Evolutionary conservation across 30 jellyfish, hydroid and myxozoan species (phyloP).

Genomic region (Clytia hemisphaerica): DNA sequence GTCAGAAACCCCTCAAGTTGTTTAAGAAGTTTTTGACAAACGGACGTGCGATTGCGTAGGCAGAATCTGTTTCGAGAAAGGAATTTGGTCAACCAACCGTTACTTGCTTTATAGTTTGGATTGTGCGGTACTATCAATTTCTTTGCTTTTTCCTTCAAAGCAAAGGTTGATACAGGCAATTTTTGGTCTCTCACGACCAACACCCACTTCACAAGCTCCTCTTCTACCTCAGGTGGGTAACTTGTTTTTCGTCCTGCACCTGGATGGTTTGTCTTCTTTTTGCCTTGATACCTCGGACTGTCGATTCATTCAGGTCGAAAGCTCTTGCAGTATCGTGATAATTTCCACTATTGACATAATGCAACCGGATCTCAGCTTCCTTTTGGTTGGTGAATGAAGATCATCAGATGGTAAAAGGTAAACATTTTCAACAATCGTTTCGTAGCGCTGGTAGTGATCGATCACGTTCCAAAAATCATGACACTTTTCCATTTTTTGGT

Average conservation of each 20-base stretch:
- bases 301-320: neutral
- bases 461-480: slow-evolving; percentile 6
- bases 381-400: slow-evolving; percentile 1
- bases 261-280: slow-evolving; percentile 9
- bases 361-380: slow-evolving; percentile 8
- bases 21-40: slow-evolving; percentile 16
- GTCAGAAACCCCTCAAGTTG: slow-evolving; percentile 1
- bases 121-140: neutral
- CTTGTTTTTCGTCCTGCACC: slow-evolving; percentile 15
- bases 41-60: slow-evolving; percentile 1
- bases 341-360: neutral
- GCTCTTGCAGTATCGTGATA: slow-evolving; percentile 1
- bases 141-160: slow-evolving; percentile 3
- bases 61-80: too few relatives aligned
- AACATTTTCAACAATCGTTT: neutral
- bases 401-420: neutral
- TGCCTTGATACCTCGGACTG: neutral
- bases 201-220: neutral
- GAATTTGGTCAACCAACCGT: slow-evolving; percentile 3
- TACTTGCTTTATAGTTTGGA: neutral
- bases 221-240: slow-evolving; percentile 8
- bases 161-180: neutral
- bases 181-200: neutral
- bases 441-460: neutral
- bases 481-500: neutral